Base-by-base conservation (phyloP, 1,140 invertebrate species). In the Papilio glaucus region DNA sequence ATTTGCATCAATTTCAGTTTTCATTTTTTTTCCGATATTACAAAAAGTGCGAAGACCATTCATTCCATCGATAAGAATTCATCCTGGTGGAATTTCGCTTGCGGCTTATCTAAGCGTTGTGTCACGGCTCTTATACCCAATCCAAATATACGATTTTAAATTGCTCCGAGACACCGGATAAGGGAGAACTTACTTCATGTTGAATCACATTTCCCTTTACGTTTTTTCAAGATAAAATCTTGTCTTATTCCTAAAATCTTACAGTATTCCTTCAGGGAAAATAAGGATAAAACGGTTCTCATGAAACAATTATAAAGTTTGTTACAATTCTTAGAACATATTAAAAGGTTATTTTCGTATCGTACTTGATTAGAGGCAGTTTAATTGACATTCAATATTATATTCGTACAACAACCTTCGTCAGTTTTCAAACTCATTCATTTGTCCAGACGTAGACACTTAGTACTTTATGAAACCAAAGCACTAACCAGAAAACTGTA, bases 131-230 rank as follows among this genome's bases (percentile, higher is more conserved):
- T n/a, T 21, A 9, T 49, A 21, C 8, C 45, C 45, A 49, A 49
- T 21, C 45, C 45, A 21, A 21, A 49, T 49, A 21, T 26, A 57
- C 49, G 49, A 57, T 57, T 57, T 57, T 57, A 57, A 57, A 57
- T 57, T 57, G 49, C 49, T 57, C 9, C 49, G 49, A 57, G 49
- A 57, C 49, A 26, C 49, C 24, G 49, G 49, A 57, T 57, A 57
- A 49, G 24, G 49, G 24, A 26, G 21, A 57, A 26, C 21, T 57
- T 57, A 57, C 49, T 57, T 57, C 49, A 24, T 57, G 49, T 57
- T 57, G 49, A 57, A 57, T 57, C 10, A 57, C 49, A 57, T 57
- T 57, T 57, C 18, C 24, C 29, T 53, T 57, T 12, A 24, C 49
- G 49, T 12, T 57, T 57, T 57, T 18, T 57, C 21, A 4, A 7